Conservation (phyloP, 2,797 vertebrate species). For the Clarias pachynema region DNA sequence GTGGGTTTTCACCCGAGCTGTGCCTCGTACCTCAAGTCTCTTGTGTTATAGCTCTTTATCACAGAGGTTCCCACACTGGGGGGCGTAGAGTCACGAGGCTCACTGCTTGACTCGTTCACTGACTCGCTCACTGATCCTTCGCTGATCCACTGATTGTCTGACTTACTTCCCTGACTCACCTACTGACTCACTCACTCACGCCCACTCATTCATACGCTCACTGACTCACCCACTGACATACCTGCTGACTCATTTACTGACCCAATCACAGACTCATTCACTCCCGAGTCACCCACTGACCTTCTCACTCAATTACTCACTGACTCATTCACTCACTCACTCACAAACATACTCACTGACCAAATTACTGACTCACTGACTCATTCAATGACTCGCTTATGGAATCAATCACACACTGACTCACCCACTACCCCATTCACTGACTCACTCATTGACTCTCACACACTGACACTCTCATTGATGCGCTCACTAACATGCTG, state of each 20-base stretch:
- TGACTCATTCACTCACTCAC: too few species aligned
- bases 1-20: background rate
- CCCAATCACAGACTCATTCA: too few species aligned
- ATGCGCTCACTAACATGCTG: background rate
- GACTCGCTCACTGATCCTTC: background rate
- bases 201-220: background rate
- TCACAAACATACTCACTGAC: background rate
- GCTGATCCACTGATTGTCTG: background rate
- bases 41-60: background rate
- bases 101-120: too few species aligned
- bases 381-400: background rate
- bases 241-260: accelerated
- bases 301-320: background rate
- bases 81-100: background rate
- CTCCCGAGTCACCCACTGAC: too few species aligned
- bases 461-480: too few species aligned
- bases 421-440: too few species aligned
- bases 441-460: background rate
- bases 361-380: too few species aligned
- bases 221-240: background rate
- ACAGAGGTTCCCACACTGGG: background rate
- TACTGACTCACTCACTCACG: too few species aligned
- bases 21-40: background rate
- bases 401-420: too few species aligned
- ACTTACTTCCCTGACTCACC: background rate